A percentile compares a stretch with the other conserved stretches of the same genome.
These are phyloP conservation scores for Botia almorhae DNA, from an alignment of 2,797 vertebrate species.

Conservation along the genomic window DNA sequence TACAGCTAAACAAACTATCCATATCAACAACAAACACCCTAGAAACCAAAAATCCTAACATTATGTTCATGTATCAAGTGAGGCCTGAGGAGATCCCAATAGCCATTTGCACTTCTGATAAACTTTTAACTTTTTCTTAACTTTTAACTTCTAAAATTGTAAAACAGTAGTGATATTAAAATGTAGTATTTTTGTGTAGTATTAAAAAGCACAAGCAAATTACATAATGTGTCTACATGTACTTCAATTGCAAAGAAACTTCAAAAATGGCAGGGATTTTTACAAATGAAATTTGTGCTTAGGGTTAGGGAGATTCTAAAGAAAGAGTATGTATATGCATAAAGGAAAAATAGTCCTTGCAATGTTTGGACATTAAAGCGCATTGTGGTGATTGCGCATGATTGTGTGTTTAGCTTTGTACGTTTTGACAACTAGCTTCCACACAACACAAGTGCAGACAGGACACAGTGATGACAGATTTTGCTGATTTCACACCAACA, in stretches of 20 bases:
- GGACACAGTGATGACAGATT: slow-evolving; percentile 45
- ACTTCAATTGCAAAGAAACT: neutral
- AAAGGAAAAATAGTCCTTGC: slow-evolving; percentile 44
- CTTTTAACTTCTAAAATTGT: neutral
- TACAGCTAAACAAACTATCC: too few species aligned
- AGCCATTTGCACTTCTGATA: neutral
- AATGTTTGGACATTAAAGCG: slow-evolving; percentile 54
- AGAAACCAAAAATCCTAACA: too few species aligned
- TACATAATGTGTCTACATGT: neutral
- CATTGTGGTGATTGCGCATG: slow-evolving; percentile 23
- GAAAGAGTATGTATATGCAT: slow-evolving; percentile 15
- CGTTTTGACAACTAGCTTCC: slow-evolving; percentile 41
- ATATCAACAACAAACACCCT: too few species aligned
- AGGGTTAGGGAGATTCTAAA: neutral
- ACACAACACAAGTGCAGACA: slow-evolving; percentile 57
- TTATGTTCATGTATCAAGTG: neutral
- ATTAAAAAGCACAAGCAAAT: too few species aligned
- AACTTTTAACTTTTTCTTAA: neutral
- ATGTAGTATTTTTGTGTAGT: too few species aligned
- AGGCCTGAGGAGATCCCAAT: neutral
- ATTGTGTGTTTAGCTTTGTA: slow-evolving; percentile 47
- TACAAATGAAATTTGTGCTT: neutral
- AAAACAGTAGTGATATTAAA: too few species aligned
- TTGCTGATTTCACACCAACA: slow-evolving; percentile 46
- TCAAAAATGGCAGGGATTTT: neutral